Base-by-base conservation (phyloP, 2,888 invertebrate species). In the Stomorhina lunata region DNA sequence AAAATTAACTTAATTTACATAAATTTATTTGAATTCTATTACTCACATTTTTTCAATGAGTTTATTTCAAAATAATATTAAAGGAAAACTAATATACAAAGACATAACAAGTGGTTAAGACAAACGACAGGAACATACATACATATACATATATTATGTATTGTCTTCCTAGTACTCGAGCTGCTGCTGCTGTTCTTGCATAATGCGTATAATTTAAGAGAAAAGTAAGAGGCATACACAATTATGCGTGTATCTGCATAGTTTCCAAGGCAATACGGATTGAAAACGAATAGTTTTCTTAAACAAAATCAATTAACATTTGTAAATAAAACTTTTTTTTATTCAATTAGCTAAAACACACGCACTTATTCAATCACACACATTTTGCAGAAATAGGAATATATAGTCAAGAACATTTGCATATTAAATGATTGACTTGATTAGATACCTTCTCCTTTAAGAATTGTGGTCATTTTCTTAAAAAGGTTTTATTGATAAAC, bases 201-300 rank as follows among this genome's bases (percentile, higher is more conserved):
- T 81, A 68, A 72, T 71, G 82, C 59, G 50, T 79, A 53, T 59
- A 79, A 65, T 76, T 79, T 66, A n/a, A 71, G 53, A 55, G 20
- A 37, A 57, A 32, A 57, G 22, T 57, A 34, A 48, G 7, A 48
- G 66, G n/a, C 55, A 76, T 34, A 75, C 55, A 71, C 68, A 82
- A 59, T 75, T 63, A 76, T 76, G 75, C 82, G 79, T 82, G 68
- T 53, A 37, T 66, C 17, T 82, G 71, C 82, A 76, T 76, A 53
- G 29, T 65, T 50, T 57, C 12, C 22, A 15, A 32, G 4, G 1
- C 25, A 48, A 61, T 40, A 27, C 22, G 15, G 43, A n/a, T n/a
- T n/a, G n/a, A n/a, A n/a, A n/a, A n/a, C 29, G 29, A 29, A 6
- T 5, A 68, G 15, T 68, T 37, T 50, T 59, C 40, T 63, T 55